Evolutionary conservation across 2,888 invertebrate genomes (phyloP).

Genomic region (Coecobrya sp.): DNA sequence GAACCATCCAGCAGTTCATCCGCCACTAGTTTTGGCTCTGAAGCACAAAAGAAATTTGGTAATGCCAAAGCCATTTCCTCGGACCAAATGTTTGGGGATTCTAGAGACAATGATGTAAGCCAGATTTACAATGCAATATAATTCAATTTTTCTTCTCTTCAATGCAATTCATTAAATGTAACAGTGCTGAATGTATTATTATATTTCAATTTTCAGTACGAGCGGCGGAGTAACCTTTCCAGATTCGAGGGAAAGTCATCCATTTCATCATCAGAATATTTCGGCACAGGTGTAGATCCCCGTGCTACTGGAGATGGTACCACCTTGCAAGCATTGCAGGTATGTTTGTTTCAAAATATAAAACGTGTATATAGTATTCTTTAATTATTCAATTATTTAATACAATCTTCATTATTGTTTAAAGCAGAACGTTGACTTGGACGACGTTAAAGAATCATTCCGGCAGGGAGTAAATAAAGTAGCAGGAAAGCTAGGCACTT

Average conservation of each 20-base stretch:
- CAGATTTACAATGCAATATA: background rate
- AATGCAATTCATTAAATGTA: background rate
- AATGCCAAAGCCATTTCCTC: conserved; percentile 99
- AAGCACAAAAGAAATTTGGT: conserved; percentile 98
- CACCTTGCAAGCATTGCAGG: conserved; percentile 72
- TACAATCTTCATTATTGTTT: background rate
- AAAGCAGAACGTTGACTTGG: conserved; percentile 91
- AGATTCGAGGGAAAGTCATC: conserved; percentile 98
- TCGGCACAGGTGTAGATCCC: conserved; percentile 89
- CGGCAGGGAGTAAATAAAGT: conserved; percentile 98
- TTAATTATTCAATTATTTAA: no score
- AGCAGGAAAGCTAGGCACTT: conserved; percentile 97
- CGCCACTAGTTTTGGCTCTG: conserved; percentile 89
- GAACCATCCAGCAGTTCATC: conserved; percentile 81
- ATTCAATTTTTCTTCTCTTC: conserved; percentile 38
- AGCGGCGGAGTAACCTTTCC: conserved; percentile 89
- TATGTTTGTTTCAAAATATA: background rate
- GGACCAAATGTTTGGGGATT: conserved; percentile 97
- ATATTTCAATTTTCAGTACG: conserved; percentile 88
- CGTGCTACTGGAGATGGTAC: conserved; percentile 23
- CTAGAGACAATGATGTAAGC: conserved; percentile 89
- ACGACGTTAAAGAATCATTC: conserved; percentile 99
- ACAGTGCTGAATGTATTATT: background rate
- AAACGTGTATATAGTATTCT: no score
- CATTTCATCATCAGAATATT: conserved; percentile 99